Conservation (phyloP, 2,797 vertebrate genomes). For the Phalloptychus januarius region DNA sequence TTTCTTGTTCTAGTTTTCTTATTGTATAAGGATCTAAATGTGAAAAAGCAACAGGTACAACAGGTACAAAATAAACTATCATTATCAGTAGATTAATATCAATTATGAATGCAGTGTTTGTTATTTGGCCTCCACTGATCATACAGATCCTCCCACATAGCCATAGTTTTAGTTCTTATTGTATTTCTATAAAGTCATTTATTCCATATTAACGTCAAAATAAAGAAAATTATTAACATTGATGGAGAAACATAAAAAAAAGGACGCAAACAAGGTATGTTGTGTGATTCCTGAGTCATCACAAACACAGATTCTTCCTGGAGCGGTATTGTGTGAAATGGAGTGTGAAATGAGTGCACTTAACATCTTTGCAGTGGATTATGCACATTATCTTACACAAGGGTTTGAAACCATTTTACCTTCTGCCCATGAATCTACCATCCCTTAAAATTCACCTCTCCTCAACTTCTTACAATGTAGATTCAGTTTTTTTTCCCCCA, state of each 20-base stretch:
- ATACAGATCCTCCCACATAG: slow-evolving; percentile 30
- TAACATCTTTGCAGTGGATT: slow-evolving; percentile 80
- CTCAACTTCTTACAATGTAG: slow-evolving; percentile 34
- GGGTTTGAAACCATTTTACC: slow-evolving; percentile 66
- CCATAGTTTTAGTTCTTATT: slow-evolving; percentile 36
- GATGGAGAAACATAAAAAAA: slow-evolving; percentile 46
- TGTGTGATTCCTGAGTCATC: slow-evolving; percentile 71
- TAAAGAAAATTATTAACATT: slow-evolving; percentile 52
- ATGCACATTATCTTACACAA: slow-evolving; percentile 72
- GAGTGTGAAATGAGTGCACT: slow-evolving; percentile 85
- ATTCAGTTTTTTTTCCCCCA: slow-evolving; percentile 13
- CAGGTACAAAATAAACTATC: slow-evolving; percentile 41
- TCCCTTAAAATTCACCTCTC: slow-evolving; percentile 61
- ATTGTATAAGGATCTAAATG: slow-evolving; percentile 11
- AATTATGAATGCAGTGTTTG: slow-evolving; percentile 27
- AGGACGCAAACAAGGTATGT: slow-evolving; percentile 58
- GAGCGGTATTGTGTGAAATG: slow-evolving; percentile 79
- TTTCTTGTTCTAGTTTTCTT: slow-evolving; percentile 23
- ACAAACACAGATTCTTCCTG: slow-evolving; percentile 65
- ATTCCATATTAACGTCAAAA: slow-evolving; percentile 37
- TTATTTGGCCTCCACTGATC: slow-evolving; percentile 33
- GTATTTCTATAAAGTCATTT: slow-evolving; percentile 44
- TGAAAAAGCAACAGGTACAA: slow-evolving; percentile 50
- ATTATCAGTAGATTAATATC: slow-evolving; percentile 51
- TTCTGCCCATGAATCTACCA: slow-evolving; percentile 59